Base-by-base conservation (phyloP, 2,113 vertebrate genomes). In the Protobothrops mucrosquamatus region DNA sequence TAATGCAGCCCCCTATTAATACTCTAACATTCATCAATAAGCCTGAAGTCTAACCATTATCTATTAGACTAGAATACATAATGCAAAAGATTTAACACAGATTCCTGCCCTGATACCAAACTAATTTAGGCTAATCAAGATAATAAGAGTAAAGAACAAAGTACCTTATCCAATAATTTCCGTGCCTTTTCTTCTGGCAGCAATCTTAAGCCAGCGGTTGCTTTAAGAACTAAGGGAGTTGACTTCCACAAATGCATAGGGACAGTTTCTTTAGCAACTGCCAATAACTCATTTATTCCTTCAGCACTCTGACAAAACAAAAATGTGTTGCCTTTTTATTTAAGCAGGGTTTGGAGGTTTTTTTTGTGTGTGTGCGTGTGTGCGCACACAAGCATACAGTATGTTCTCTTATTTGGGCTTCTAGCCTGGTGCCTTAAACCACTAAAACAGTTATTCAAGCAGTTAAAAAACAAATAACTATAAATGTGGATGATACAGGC, bases 141-240 rank as follows among this genome's bases (percentile, higher is more conserved):
- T 46, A 92, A 57, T 4, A 9, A 46, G 86, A 81, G 24, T 18
- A 92, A 52, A 88, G 61, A 46, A 87, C 43, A 3, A 8, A 90
- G 93, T 95, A 99, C 99, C 97, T 95, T 97, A 95, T 98, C 96
- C 94, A 99, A 97, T 91, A 99, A 93, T n/a, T 98, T 98, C 52
- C 98, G 95, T 64, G 99, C 98, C 94, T 99, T 99, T 95, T 98
- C 98, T 95, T 97, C 98, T 0, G 98, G 98, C 89, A 99, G 96
- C 15, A 99, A 97, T 7, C 99, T 97, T 61, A 99, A 97, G 20
- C 99, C 99, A 26, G 99, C 99, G 0, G 99, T 99, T 88, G 99
- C 99, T 96, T 98, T 99, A 89, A 99, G 98, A 23, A 99, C 98
- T 92, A 99, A 91, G 0, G 99, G 98, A 34, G 99, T 99, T 54